Evolutionary conservation across 2,888 invertebrate species (phyloP).

Genomic region (Gastrophysa polygoni): DNA sequence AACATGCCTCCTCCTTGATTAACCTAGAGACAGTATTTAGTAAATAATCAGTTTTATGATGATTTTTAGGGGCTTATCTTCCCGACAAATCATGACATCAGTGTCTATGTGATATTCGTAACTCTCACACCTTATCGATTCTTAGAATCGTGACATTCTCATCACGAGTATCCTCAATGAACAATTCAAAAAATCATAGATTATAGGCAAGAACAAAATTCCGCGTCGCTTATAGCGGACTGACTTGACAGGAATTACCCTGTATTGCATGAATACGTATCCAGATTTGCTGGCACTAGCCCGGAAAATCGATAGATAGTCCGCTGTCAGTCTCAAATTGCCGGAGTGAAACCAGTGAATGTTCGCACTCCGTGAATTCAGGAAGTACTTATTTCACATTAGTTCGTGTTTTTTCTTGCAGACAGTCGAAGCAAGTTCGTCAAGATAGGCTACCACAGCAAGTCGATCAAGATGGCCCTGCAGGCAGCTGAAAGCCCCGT

Average conservation of each 20-base stretch:
- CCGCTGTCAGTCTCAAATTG: background rate
- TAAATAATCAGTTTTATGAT: no score
- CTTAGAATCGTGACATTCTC: no score
- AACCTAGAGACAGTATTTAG: no score
- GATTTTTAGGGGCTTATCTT: no score
- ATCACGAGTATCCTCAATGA: no score
- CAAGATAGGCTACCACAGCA: conserved; percentile 53
- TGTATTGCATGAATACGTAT: background rate
- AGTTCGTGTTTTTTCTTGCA: conserved; percentile 28
- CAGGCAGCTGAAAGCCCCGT: conserved; percentile 51
- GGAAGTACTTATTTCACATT: background rate
- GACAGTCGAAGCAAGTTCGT: conserved; percentile 17
- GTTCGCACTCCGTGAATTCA: background rate
- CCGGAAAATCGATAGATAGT: background rate
- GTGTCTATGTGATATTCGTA: no score
- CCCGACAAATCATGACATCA: no score
- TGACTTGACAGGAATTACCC: background rate
- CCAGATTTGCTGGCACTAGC: background rate
- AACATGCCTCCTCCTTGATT: no score
- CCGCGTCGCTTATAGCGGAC: no score
- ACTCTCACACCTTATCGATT: no score
- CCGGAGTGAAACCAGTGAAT: background rate
- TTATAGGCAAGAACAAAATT: background rate
- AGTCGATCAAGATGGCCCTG: conserved; percentile 47
- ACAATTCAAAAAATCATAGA: no score